Conservation (phyloP, 2,113 vertebrate species). For the Petromus typicus region DNA sequence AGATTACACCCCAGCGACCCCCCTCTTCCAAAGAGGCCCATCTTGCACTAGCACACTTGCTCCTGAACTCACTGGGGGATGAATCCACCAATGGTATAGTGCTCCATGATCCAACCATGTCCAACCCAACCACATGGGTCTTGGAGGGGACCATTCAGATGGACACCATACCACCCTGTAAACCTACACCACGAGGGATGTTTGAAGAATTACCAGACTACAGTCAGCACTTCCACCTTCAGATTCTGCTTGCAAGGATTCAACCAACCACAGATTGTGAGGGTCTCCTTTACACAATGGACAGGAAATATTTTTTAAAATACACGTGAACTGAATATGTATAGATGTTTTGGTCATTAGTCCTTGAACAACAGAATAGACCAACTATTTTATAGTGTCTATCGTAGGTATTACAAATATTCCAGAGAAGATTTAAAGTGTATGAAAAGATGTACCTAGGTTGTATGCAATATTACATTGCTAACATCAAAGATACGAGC, state of each 20-base stretch:
- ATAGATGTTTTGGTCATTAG: background rate
- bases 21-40: background rate
- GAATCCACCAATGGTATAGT: background rate
- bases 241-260: background rate
- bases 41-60: background rate
- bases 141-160: background rate
- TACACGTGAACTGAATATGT: background rate
- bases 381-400: background rate
- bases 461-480: background rate
- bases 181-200: background rate
- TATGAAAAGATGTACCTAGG: background rate
- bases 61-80: background rate
- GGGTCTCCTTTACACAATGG: too few relatives aligned
- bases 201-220: background rate
- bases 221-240: background rate
- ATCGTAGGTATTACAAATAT: background rate
- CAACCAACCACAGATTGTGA: background rate
- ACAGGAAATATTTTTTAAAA: background rate
- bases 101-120: background rate
- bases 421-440: background rate
- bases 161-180: background rate
- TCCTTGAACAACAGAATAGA: background rate
- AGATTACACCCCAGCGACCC: background rate
- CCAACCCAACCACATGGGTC: background rate
- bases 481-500: background rate